Conservation (phyloP, 2,113 vertebrate genomes). For the Pimephales promelas region DNA sequence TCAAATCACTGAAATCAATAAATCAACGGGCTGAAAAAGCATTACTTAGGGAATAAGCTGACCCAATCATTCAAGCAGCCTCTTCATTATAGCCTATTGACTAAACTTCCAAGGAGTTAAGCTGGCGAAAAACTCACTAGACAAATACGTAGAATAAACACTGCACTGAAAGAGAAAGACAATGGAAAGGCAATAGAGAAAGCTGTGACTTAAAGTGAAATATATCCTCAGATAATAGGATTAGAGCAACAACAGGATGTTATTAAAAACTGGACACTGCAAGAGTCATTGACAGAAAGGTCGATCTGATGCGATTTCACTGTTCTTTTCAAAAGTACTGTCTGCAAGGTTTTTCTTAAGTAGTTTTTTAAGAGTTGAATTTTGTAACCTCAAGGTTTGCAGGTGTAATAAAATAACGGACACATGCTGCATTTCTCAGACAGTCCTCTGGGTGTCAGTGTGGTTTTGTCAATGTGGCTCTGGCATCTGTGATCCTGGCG, state of each 20-base stretch:
- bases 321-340: neutral
- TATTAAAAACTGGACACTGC: neutral
- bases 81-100: conserved; percentile 54
- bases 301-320: neutral
- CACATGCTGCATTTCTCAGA: neutral
- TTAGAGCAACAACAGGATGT: conserved; percentile 20
- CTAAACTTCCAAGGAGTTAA: conserved; percentile 47
- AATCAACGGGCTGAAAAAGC: conserved; percentile 22
- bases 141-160: neutral
- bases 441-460: conserved; percentile 52
- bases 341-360: neutral
- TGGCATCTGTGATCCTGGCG: conserved; percentile 44
- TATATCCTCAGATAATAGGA: conserved; percentile 8
- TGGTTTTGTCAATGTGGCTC: conserved; percentile 22
- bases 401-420: neutral
- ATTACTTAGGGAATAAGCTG: conserved; percentile 42
- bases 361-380: neutral
- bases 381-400: neutral
- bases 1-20: conserved; percentile 40
- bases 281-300: neutral
- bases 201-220: neutral
- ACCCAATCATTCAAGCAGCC: conserved; percentile 52
- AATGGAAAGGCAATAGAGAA: neutral
- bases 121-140: conserved; percentile 31
- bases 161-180: neutral